These are phyloP conservation scores for Habrosyne pyritoides DNA, from an alignment of 2,888 invertebrate genomes.

Conservation along the genomic window DNA sequence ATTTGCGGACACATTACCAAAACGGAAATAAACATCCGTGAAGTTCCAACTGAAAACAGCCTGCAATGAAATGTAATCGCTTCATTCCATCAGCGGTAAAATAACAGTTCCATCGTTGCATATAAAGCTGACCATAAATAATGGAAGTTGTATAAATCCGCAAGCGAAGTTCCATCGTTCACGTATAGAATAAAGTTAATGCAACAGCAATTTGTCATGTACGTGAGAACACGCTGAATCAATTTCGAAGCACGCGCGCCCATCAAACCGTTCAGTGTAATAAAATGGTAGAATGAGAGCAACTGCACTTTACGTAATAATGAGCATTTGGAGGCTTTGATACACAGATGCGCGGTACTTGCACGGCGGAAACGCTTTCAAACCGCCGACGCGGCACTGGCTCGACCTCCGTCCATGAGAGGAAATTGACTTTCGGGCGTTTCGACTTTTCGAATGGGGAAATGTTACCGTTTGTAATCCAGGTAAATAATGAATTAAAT, in stretches of 20 bases:
- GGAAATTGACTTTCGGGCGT: neutral
- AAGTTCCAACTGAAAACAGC: neutral
- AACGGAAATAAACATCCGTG: neutral
- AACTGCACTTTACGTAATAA: constrained; percentile 29
- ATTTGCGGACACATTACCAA: neutral
- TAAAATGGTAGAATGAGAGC: constrained; percentile 50
- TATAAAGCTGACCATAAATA: constrained; percentile 15
- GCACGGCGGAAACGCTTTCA: neutral
- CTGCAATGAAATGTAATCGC: neutral
- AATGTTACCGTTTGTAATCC: too few species aligned
- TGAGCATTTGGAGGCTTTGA: constrained; percentile 2
- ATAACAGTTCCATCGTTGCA: neutral
- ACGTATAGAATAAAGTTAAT: constrained; percentile 43
- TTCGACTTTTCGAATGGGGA: neutral
- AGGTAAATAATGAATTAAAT: too few species aligned
- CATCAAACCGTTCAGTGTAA: constrained; percentile 48
- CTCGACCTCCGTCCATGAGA: neutral
- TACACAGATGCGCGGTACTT: neutral
- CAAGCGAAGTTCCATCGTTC: constrained; percentile 38
- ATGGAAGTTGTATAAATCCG: constrained; percentile 32
- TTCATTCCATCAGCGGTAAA: neutral
- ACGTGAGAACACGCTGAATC: constrained; percentile 66
- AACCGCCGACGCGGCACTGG: neutral
- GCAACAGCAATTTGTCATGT: constrained; percentile 62
- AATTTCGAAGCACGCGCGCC: constrained; percentile 65